Conservation (phyloP, 2,888 invertebrate genomes). For the Drosophila atroscutellata region DNA sequence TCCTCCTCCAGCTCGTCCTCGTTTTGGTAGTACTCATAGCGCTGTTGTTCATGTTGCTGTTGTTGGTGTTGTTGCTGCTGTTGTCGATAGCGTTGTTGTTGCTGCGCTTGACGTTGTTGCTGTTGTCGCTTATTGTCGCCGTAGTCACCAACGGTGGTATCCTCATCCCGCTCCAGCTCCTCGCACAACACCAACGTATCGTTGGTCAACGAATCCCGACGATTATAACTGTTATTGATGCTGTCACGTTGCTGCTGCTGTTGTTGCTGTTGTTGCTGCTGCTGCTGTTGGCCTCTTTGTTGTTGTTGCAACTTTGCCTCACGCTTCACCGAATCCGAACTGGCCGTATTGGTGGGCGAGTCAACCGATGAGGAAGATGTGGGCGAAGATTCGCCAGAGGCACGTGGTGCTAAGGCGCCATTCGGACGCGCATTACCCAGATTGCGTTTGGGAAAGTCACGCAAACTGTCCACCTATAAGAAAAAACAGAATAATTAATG, state of each 20-base stretch:
- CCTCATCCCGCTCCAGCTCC: constrained; percentile 82
- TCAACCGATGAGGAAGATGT: constrained; percentile 85
- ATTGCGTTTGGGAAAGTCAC: constrained; percentile 83
- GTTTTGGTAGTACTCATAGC: constrained; percentile 80
- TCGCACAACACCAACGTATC: constrained; percentile 82
- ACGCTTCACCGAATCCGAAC: constrained; percentile 82
- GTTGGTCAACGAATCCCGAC: constrained; percentile 83
- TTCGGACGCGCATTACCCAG: constrained; percentile 77
- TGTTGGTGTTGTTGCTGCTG: constrained; percentile 53
- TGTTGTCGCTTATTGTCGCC: constrained; percentile 64
- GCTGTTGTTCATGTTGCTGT: constrained; percentile 69
- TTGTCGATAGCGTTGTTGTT: constrained; percentile 48
- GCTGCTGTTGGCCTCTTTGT: constrained; percentile 55
- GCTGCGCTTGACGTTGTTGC: constrained; percentile 65
- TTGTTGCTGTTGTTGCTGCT: constrained; percentile 46
- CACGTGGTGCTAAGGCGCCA: constrained; percentile 84
- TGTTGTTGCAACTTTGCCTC: constrained; percentile 59
- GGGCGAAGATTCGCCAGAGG: constrained; percentile 85
- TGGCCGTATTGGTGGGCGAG: constrained; percentile 82
- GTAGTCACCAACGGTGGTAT: constrained; percentile 65
- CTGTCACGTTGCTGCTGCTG: constrained; percentile 80
- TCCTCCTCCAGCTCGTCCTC: constrained; percentile 73
- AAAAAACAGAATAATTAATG: not conserved
- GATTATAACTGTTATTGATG: constrained; percentile 83
- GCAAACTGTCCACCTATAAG: constrained; percentile 84